Base-by-base conservation (phyloP, 2,113 vertebrate species). In the Zosterops hypoxanthus region DNA sequence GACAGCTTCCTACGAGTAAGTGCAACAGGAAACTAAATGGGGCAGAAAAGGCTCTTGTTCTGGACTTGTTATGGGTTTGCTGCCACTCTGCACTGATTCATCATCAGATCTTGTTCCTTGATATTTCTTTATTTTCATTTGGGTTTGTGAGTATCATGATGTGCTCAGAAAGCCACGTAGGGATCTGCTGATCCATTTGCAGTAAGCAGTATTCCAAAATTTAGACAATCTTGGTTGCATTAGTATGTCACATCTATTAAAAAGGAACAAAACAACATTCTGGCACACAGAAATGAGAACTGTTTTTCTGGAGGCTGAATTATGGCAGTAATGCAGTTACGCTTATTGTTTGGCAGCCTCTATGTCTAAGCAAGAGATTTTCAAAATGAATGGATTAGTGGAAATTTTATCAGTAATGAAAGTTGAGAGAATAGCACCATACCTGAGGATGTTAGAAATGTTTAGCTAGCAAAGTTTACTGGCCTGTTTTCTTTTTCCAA, bases 1-100 rank as follows among this genome's bases (percentile, higher is more conserved):
- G 99, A 99, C 95, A 98, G 98, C 95, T 99, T 99, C 94, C 97
- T 99, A 47, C 97, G 98, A 80, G 99, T 99, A 97, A 98, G 98
- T 98, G 88, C 75, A 69, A 14, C 3, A 19, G 64, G 25, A 56
- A 59, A 73, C 6, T 50, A 11, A 5, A 28, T 72, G 52, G 28
- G 50, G 11, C n/a, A 57, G 52, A n/a, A 33, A 9, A 70, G 36
- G 4, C 47, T 80, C 52, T 68, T 47, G 15, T 75, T 71, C 34
- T 93, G 59, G 17, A 16, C 68, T 52, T 60, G 14, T 52, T 79
- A 5, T 2, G 18, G 14, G 23, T 82, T 71, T 71, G 3, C 46
- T 89, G 53, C 23, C 42, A 14, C 42, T 61, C 5, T 73, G 21
- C 44, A 53, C 64, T 84, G 46, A 50, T 56, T 53, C 49, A 50